Percentiles rank a stretch among this genome's conserved stretches.
Evolutionary conservation across 1,140 invertebrate species (phyloP).

Genomic region (Ips typographus): DNA sequence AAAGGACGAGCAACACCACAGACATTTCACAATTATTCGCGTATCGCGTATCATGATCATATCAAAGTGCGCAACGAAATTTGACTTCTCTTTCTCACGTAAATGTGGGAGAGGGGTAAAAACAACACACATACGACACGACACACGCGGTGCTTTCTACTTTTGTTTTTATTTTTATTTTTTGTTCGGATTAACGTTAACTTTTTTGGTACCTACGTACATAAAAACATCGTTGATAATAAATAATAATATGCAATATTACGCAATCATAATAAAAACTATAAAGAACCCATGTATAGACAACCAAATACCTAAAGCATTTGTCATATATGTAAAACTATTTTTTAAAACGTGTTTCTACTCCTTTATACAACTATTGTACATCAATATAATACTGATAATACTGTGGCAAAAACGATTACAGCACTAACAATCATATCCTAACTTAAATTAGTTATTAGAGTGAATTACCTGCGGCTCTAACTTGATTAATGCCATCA

Average conservation of each 20-base stretch:
- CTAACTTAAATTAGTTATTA: background rate
- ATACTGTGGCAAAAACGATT: background rate
- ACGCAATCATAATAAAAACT: constrained; percentile 1
- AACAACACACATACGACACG: background rate
- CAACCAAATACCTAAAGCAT: background rate
- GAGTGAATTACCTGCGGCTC: constrained; percentile 3
- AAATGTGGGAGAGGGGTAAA: constrained; percentile 5
- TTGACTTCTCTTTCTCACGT: background rate
- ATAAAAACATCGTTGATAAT: background rate
- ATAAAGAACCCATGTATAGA: background rate
- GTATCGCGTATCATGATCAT: background rate
- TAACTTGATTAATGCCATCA: constrained; percentile 2
- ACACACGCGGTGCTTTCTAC: constrained; percentile 15
- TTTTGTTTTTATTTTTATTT: constrained; percentile 25
- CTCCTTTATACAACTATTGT: too few relatives aligned
- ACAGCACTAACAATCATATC: background rate
- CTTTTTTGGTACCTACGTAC: background rate
- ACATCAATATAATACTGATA: background rate
- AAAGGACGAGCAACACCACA: constrained; percentile 15
- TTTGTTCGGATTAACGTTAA: constrained; percentile 1
- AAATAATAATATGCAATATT: background rate
- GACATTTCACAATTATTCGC: constrained; percentile 7
- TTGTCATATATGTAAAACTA: too few relatives aligned
- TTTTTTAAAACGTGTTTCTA: too few relatives aligned
- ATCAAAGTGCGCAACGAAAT: constrained; percentile 16